A percentile compares a stretch with the other conserved stretches of the same genome.
phyloP scores from a whole-genome alignment of 2,113 vertebrate species.

The Apteryx owenii region DNA sequence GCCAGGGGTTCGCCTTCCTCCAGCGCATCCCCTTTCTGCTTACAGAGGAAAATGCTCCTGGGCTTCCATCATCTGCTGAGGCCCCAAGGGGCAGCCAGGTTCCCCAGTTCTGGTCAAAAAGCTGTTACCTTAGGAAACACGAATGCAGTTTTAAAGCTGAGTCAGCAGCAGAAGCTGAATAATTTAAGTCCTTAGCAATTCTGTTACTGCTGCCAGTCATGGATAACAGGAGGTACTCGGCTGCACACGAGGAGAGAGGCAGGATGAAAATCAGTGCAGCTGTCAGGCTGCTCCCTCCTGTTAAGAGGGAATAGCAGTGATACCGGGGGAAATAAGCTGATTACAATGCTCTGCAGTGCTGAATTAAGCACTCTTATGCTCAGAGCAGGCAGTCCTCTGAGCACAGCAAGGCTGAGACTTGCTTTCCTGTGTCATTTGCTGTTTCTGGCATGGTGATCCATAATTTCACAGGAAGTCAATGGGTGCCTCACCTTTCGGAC shows the following conservation, averaged over 20 bases:
- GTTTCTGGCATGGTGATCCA: fast-evolving
- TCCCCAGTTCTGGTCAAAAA: not conserved
- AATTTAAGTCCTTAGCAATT: constrained; percentile 23
- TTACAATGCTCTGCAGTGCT: not conserved
- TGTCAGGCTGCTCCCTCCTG: not conserved
- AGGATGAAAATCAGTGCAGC: not conserved
- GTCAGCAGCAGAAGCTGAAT: constrained; percentile 25
- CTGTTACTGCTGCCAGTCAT: not conserved
- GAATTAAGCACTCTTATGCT: not conserved
- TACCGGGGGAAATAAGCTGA: not conserved
- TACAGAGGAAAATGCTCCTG: not conserved
- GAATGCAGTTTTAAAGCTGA: not conserved
- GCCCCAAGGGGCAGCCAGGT: not conserved
- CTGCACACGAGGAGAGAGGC: not conserved
- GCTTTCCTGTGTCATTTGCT: not conserved
- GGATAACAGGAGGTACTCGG: not conserved
- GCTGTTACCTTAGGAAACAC: not conserved
- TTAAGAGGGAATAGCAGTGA: not conserved
- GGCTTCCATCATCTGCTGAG: not conserved
- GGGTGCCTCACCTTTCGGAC: not conserved
- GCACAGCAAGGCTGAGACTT: not conserved
- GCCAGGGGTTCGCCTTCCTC: not conserved
- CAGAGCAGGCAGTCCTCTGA: not conserved
- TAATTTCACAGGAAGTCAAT: not conserved
- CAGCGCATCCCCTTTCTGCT: not conserved